These are phyloP conservation scores for Oncorhynchus nerka DNA, from an alignment of 2,113 vertebrate species.

Conservation along the genomic window DNA sequence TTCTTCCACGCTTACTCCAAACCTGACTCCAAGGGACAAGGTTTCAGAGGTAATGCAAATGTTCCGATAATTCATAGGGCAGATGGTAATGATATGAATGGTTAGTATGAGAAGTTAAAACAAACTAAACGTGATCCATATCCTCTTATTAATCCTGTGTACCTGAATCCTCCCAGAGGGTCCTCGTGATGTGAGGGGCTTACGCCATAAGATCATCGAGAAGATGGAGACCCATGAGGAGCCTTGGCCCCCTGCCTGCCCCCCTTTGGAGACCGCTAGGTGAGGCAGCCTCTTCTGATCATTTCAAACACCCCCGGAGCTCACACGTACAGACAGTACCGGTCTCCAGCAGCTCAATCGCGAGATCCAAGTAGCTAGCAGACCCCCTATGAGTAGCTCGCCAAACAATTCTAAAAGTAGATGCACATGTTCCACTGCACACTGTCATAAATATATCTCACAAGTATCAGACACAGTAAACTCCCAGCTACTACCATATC, in stretches of 20 bases:
- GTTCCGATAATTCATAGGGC: neutral
- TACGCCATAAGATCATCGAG: constrained; percentile 79
- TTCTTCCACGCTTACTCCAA: constrained; percentile 85
- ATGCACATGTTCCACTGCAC: no score
- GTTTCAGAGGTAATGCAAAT: constrained; percentile 64
- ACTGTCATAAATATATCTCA: no score
- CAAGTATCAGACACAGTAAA: no score
- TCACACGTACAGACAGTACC: neutral
- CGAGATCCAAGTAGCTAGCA: no score
- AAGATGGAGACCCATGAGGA: constrained; percentile 76
- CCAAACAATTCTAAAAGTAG: no score
- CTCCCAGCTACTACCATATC: no score
- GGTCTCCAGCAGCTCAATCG: no score
- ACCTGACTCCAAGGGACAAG: constrained; percentile 58
- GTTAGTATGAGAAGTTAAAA: neutral
- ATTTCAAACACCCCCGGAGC: neutral
- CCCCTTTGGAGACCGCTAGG: constrained; percentile 83
- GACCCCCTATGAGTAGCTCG: no score
- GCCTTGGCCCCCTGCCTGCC: constrained; percentile 81
- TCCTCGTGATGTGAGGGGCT: constrained; percentile 42
- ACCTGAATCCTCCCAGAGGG: constrained; percentile 35
- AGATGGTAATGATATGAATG: neutral
- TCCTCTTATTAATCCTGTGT: neutral
- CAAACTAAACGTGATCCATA: neutral
- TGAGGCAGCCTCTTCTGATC: constrained; percentile 41